Evolutionary conservation across 1,140 invertebrate genomes (phyloP).

Genomic region (Ectropis grisescens): DNA sequence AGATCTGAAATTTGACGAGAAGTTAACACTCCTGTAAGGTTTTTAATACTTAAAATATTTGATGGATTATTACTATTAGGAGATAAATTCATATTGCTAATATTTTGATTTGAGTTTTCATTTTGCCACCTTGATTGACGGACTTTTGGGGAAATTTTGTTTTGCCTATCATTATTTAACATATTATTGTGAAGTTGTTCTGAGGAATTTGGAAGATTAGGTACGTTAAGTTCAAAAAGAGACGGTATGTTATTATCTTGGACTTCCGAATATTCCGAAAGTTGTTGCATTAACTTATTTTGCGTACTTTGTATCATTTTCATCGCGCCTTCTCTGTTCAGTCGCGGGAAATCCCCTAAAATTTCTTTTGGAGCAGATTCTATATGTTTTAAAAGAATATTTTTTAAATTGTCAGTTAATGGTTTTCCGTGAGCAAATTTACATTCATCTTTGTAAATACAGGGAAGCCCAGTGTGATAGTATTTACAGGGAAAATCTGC

Average conservation of each 20-base stretch:
- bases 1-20: slow-evolving; percentile 71
- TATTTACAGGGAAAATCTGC: slow-evolving; percentile 98
- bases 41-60: slow-evolving; percentile 68
- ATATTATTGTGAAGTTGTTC: slow-evolving; percentile 31
- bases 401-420: slow-evolving; percentile 79
- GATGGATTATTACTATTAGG: slow-evolving; percentile 33
- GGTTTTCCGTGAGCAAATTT: slow-evolving; percentile 93
- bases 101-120: slow-evolving; percentile 42
- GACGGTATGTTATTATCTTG: slow-evolving; percentile 67
- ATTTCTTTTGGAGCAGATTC: slow-evolving; percentile 93
- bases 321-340: slow-evolving; percentile 81
- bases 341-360: slow-evolving; percentile 86
- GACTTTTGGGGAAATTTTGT: slow-evolving; percentile 66
- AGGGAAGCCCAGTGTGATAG: slow-evolving; percentile 92
- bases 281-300: slow-evolving; percentile 74
- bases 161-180: slow-evolving; percentile 47
- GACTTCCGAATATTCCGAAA: slow-evolving; percentile 38
- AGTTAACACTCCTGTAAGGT: slow-evolving; percentile 70
- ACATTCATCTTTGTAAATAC: slow-evolving; percentile 85
- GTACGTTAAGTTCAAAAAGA: slow-evolving; percentile 71
- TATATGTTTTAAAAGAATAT: slow-evolving; percentile 84
- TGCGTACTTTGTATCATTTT: slow-evolving; percentile 80
- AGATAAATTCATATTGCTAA: slow-evolving; percentile 51
- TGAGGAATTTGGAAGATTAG: slow-evolving; percentile 50
- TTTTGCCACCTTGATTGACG: slow-evolving; percentile 75